phyloP scores from a whole-genome alignment of 2,113 vertebrate genomes.

The Albula goreensis region DNA sequence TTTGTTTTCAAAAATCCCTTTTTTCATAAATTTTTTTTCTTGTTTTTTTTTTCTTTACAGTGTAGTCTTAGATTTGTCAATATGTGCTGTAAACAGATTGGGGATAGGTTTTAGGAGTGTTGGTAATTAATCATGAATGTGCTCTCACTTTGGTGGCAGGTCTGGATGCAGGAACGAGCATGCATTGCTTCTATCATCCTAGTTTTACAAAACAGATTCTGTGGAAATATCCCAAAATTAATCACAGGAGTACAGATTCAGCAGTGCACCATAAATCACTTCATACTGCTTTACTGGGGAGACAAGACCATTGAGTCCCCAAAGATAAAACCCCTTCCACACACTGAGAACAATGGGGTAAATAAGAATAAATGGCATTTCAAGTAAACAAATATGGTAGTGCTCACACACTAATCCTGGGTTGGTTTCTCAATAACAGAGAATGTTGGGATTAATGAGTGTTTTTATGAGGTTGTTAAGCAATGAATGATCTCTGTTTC shows the following conservation, averaged over 20 bases:
- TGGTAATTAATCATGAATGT: not conserved
- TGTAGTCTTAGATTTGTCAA: not conserved
- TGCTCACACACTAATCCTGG: too few species aligned
- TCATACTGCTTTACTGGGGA: not conserved
- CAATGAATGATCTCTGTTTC: too few species aligned
- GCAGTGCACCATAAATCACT: not conserved
- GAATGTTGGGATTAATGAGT: too few species aligned
- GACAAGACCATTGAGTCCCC: not conserved
- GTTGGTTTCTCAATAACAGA: too few species aligned
- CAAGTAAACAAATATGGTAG: not conserved
- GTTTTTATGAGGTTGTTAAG: too few species aligned
- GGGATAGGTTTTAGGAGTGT: not conserved
- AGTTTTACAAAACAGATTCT: not conserved
- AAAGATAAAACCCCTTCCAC: not conserved
- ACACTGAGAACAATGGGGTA: not conserved
- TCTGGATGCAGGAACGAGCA: not conserved
- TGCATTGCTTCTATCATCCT: not conserved
- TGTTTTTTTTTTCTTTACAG: not conserved
- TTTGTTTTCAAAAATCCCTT: too few species aligned
- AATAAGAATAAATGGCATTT: not conserved
- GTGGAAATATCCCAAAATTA: not conserved
- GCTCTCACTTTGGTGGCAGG: not conserved
- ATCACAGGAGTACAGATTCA: not conserved
- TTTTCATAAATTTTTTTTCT: not conserved
- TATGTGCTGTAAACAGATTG: not conserved